Percentiles rank a stretch among this genome's conserved stretches.
Conservation (phyloP, 2,797 vertebrate genomes). For the Erithacus rubecula region DNA sequence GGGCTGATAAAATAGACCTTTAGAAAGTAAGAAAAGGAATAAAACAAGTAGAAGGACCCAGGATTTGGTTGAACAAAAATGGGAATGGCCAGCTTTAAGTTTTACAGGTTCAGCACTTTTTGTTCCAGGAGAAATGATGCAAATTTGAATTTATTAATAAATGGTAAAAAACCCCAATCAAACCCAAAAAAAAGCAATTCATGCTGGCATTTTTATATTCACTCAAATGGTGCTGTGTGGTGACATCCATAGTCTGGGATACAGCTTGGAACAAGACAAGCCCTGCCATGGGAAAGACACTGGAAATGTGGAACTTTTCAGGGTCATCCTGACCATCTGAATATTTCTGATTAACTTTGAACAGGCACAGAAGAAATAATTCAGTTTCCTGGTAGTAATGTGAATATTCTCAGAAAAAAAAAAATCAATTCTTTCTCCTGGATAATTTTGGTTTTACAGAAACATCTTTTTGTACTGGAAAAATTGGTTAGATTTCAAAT, state of each 20-base stretch:
- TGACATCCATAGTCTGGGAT: neutral
- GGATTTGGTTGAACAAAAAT: neutral
- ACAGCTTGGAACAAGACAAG: accelerated
- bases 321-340: neutral
- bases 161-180: no score
- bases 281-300: neutral
- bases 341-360: neutral
- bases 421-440: neutral
- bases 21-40: neutral
- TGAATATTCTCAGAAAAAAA: neutral
- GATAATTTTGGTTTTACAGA: neutral
- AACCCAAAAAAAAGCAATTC: neutral
- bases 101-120: neutral
- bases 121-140: neutral
- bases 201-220: neutral
- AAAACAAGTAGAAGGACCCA: neutral
- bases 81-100: neutral
- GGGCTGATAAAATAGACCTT: neutral
- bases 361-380: neutral
- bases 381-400: neutral
- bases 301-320: neutral
- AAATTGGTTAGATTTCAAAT: neutral
- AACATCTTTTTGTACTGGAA: neutral
- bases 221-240: neutral
- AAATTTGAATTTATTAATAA: neutral